phyloP scores from a whole-genome alignment of 1,140 invertebrate species.

The Bursaphelenchus mucronatus region DNA sequence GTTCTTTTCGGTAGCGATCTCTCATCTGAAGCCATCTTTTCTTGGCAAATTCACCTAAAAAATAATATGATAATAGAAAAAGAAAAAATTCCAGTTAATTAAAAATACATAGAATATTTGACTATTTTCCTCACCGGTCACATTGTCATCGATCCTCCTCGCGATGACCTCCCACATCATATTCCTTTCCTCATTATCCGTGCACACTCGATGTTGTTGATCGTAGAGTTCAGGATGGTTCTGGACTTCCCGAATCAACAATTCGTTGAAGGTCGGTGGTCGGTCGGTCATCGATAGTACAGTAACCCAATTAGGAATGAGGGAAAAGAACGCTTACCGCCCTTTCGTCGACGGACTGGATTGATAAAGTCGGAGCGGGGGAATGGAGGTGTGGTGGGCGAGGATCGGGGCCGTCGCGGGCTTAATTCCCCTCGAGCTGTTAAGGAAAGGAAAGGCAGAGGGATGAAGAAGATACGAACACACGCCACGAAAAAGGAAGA shows the following conservation, averaged over 20 bases:
- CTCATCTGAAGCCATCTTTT: conserved; percentile 59
- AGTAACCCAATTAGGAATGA: too few species aligned
- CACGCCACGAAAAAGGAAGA: too few species aligned
- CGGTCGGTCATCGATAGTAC: conserved; percentile 14
- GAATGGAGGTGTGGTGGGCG: too few species aligned
- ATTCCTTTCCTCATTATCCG: conserved; percentile 49
- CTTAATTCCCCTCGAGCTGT: too few species aligned
- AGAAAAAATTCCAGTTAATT: too few species aligned
- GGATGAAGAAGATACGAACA: too few species aligned
- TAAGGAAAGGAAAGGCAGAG: too few species aligned
- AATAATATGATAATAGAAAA: conserved; percentile 9
- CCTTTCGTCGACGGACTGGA: too few species aligned
- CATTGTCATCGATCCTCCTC: conserved; percentile 35
- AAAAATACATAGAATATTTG: neutral
- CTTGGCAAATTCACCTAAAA: conserved; percentile 59
- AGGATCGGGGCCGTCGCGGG: too few species aligned
- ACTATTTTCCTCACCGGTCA: conserved; percentile 35
- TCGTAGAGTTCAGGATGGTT: conserved; percentile 55
- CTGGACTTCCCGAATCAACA: conserved; percentile 47
- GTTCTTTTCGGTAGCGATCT: conserved; percentile 56
- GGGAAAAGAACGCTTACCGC: too few species aligned
- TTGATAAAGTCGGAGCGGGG: too few species aligned
- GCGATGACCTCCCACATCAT: conserved; percentile 51
- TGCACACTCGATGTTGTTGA: conserved; percentile 53
- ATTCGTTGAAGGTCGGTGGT: conserved; percentile 46